Percentiles rank a stretch among this genome's conserved stretches.
phyloP scores from a whole-genome alignment of 2,888 invertebrate genomes.

The Drosophila atripex region DNA sequence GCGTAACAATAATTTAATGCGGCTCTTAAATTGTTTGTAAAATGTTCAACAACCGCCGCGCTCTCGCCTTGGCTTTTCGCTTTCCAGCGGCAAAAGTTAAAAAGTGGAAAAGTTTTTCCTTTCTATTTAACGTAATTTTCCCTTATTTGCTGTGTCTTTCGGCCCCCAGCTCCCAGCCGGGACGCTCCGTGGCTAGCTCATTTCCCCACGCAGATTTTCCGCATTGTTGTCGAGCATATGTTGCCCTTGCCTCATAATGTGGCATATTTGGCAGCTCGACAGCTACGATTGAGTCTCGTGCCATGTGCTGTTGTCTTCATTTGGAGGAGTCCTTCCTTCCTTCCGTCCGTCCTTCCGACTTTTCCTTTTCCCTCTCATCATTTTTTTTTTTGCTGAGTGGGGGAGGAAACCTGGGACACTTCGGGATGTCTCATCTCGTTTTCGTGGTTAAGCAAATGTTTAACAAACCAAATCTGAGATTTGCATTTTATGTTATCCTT shows the following conservation, averaged over 20 bases:
- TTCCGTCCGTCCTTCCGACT: conserved; percentile 29
- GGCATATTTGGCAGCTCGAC: conserved; percentile 59
- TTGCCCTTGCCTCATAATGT: conserved; percentile 75
- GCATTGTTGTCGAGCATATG: conserved; percentile 66
- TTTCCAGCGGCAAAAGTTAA: conserved; percentile 64
- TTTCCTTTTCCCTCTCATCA: conserved; percentile 23
- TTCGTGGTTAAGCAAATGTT: conserved; percentile 81
- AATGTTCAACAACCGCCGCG: conserved; percentile 70
- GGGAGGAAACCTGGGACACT: conserved; percentile 4
- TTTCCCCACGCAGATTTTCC: conserved; percentile 48
- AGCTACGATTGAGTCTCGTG: conserved; percentile 39
- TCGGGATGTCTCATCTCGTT: conserved; percentile 45
- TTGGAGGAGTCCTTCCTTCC: conserved; percentile 45
- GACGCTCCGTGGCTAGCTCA: conserved; percentile 47
- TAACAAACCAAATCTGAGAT: conserved; percentile 80
- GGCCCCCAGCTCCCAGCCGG: conserved; percentile 12
- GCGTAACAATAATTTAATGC: conserved; percentile 80
- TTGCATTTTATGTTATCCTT: conserved; percentile 73
- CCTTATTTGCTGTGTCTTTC: conserved; percentile 68
- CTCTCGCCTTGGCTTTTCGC: conserved; percentile 2
- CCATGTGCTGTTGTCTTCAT: conserved; percentile 48
- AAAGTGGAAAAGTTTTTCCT: conserved; percentile 79
- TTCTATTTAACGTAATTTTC: conserved; percentile 80
- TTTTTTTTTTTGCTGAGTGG: conserved; percentile 3
- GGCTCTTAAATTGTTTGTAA: conserved; percentile 77